Evolutionary conservation across 2,888 invertebrate species (phyloP).

Genomic region (Drosophila prolongata): DNA sequence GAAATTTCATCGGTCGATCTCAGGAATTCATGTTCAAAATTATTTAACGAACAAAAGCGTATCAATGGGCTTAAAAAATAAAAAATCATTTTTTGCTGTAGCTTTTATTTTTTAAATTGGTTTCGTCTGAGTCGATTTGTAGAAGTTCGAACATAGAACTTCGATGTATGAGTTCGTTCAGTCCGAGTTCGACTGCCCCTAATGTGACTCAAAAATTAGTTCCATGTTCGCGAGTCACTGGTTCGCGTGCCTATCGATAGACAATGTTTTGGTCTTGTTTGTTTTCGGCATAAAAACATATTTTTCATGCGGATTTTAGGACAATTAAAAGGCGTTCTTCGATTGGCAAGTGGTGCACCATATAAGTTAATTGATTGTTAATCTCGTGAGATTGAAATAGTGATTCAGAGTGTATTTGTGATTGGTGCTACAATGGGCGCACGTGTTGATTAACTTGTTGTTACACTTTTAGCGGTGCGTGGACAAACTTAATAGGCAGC

Average conservation of each 20-base stretch:
- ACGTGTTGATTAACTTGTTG: constrained; percentile 35
- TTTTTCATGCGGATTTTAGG: constrained; percentile 26
- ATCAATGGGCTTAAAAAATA: no score
- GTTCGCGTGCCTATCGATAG: constrained; percentile 7
- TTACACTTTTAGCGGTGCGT: constrained; percentile 10
- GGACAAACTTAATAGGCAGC: constrained; percentile 9
- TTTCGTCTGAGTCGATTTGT: no score
- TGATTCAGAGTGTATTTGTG: not conserved
- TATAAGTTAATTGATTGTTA: not conserved
- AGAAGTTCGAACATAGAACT: no score
- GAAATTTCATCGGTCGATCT: no score
- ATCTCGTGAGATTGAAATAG: no score
- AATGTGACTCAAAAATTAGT: not conserved
- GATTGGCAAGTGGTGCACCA: constrained; percentile 15
- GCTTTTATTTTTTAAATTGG: no score
- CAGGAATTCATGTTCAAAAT: no score
- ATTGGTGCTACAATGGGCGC: not conserved
- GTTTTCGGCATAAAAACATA: not conserved
- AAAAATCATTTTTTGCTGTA: no score
- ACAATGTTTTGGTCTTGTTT: constrained; percentile 10
- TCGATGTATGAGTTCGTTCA: not conserved
- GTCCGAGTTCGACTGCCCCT: not conserved
- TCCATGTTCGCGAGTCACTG: not conserved
- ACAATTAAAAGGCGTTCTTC: constrained; percentile 8
- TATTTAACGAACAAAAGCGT: no score